Conservation (phyloP, 1,140 invertebrate species). For the Drosophila paulistorum region DNA sequence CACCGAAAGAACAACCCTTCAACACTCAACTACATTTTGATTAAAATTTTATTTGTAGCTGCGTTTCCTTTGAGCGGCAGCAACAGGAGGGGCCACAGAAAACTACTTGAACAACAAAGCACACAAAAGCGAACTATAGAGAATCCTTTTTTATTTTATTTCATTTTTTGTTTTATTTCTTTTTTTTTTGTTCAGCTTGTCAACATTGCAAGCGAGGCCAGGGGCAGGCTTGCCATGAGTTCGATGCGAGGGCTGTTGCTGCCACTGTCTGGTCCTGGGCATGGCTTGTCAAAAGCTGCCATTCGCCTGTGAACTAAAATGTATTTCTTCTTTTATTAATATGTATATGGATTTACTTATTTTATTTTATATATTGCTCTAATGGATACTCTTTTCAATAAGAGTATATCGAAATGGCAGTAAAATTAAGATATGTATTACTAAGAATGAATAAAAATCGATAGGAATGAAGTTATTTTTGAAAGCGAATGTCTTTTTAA, state of each 20-base stretch:
- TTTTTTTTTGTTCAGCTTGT: constrained; percentile 48
- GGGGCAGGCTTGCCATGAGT: constrained; percentile 9
- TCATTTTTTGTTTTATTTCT: constrained; percentile 20
- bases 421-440: too few species aligned
- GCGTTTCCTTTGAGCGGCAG: constrained; percentile 68
- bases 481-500: too few species aligned
- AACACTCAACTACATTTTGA: constrained; percentile 81
- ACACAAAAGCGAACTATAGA: constrained; percentile 61
- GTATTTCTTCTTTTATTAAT: constrained; percentile 72
- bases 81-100: constrained; percentile 30
- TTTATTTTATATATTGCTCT: constrained; percentile 32
- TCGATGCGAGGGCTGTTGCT: constrained; percentile 23
- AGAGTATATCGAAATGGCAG: background rate
- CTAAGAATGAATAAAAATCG: too few species aligned
- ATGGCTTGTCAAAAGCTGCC: constrained; percentile 52
- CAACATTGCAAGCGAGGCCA: constrained; percentile 38
- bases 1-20: constrained; percentile 67
- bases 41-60: constrained; percentile 78
- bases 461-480: too few species aligned
- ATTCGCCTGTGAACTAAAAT: constrained; percentile 62
- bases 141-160: constrained; percentile 63
- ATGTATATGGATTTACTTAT: constrained; percentile 43
- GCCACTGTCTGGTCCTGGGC: constrained; percentile 21
- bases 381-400: constrained; percentile 24
- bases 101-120: constrained; percentile 78